Evolutionary conservation across 2,888 invertebrate species (phyloP), one percentile per base, ranked within the genome.

Genomic region (Drosophila pegasa): DNA sequence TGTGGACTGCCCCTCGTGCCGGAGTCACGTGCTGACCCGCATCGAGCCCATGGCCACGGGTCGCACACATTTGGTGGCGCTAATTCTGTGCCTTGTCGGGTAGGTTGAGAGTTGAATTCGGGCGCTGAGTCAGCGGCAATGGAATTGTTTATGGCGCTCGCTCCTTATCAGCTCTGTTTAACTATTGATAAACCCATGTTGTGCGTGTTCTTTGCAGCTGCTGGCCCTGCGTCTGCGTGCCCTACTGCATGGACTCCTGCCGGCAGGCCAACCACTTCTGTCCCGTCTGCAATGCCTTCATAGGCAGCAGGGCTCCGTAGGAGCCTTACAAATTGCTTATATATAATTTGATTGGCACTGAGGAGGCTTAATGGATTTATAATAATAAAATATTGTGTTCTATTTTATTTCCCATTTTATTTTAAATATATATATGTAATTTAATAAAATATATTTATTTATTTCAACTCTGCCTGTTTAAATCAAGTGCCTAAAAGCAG

Each of bases 211-310:
- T 14, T n/a, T 2, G n/a, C 29, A 75, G 75, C 12, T 74, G 69
- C 45, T 78, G 78, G 69, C 57, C 57, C 9, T 78, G 78, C 20
- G 52, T 41, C 27, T 75, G 78, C 16, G 18, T 75, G 3, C 75
- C 75, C 25, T 75, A 75, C 25, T 78, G 69, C 54, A 48, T 63
- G 78, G 54, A 63, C 16, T 47, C 69, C n/a, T 75, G 75, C 16
- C 31, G 69, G 38, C n/a, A 48, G 0, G 14, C 60, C 5, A 51
- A 78, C 18, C 75, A 75, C 18, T 74, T 54, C 38, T 78, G 75
- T 33, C 75, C 75, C 6, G 41, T 29, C 18, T 75, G 75, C 35
- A 58, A 55, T n/a, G 45, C 48, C 12, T 69, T 48, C n/a, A 20
- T 75, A 10, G 75, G 75, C 45, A 60, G 45, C 1, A 37, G 22